Evolutionary conservation across 2,888 invertebrate species (phyloP).

Genomic region (Limnephilus auricula): DNA sequence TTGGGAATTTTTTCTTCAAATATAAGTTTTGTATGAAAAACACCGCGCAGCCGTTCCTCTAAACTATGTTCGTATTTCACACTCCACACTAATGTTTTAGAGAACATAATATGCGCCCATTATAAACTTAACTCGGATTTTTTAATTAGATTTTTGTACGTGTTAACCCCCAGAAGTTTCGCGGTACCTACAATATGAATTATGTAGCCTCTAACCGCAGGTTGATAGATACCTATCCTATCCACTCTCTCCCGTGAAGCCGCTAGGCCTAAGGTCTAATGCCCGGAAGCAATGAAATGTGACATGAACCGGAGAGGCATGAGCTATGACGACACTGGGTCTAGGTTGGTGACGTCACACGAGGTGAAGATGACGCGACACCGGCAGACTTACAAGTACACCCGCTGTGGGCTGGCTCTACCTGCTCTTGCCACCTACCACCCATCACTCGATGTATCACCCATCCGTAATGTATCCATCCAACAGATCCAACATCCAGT

Average conservation of each 20-base stretch:
- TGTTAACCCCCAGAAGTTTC: too few species aligned
- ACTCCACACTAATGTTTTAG: too few species aligned
- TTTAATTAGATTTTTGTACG: too few species aligned
- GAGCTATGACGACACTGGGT: not conserved
- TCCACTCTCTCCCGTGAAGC: not conserved
- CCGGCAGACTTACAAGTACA: too few species aligned
- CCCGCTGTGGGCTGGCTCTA: not conserved
- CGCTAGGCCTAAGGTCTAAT: not conserved
- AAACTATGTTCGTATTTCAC: too few species aligned
- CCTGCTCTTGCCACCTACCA: not conserved
- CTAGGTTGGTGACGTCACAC: not conserved
- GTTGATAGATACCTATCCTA: not conserved
- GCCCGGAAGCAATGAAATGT: not conserved
- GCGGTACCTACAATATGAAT: not conserved
- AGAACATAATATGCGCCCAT: too few species aligned
- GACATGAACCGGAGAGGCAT: not conserved
- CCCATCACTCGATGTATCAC: not conserved
- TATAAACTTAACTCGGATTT: too few species aligned
- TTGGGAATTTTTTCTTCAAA: too few species aligned
- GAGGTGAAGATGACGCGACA: not conserved
- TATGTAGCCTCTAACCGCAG: too few species aligned
- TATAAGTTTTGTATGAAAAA: too few species aligned
- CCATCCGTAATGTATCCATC: not conserved
- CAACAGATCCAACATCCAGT: not conserved
- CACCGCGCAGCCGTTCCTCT: too few species aligned